These are phyloP conservation scores for Lepilemur septentrionalis DNA, from an alignment of 2,797 vertebrate species.

Conservation along the genomic window DNA sequence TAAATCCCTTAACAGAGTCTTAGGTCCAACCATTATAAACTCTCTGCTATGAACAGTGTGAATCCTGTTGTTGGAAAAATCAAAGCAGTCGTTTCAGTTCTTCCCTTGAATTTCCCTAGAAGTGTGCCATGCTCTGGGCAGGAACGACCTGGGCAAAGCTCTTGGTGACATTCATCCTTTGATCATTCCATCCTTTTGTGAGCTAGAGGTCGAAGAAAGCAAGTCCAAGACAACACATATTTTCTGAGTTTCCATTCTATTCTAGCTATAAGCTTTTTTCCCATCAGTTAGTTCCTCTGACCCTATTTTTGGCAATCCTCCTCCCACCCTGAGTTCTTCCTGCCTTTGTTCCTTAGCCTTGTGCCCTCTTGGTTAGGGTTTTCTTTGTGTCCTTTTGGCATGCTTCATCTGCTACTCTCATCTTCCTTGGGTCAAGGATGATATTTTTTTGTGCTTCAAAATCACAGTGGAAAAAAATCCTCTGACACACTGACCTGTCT, in stretches of 20 bases:
- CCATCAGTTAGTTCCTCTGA: not conserved
- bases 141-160: not conserved
- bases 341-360: not conserved
- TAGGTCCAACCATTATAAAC: not conserved
- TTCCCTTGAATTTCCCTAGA: not conserved
- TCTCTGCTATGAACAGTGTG: not conserved
- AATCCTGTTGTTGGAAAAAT: not conserved
- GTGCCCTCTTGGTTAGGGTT: not conserved
- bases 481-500: not conserved
- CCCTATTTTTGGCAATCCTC: constrained; percentile 7
- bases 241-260: not conserved
- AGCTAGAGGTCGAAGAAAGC: not conserved
- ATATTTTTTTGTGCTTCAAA: constrained; percentile 38
- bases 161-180: not conserved
- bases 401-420: not conserved
- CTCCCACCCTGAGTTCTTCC: not conserved
- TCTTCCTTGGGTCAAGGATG: not conserved
- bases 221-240: not conserved
- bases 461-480: not conserved
- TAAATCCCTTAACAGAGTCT: not conserved
- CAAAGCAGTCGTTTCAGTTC: not conserved
- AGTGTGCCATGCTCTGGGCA: not conserved
- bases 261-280: not conserved
- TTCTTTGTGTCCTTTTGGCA: not conserved
- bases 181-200: not conserved